Evolutionary conservation across 2,888 invertebrate genomes (phyloP), one percentile per base, ranked within the genome.

Genomic region (Aelia acuminata): DNA sequence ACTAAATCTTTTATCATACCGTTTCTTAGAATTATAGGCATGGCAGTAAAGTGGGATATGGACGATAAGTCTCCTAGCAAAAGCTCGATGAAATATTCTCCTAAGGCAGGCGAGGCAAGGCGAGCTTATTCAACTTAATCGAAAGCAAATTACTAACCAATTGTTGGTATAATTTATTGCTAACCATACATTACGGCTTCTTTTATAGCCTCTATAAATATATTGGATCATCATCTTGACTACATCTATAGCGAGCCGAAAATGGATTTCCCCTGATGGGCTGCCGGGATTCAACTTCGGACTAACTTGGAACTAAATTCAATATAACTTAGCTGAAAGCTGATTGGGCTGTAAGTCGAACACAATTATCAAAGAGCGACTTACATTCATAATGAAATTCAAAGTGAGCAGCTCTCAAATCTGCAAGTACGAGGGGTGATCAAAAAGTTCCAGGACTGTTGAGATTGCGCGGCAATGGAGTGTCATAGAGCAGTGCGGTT

Each of bases 111-210:
- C 63, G 63, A 70, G 63, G 63, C 31, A 31, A 70, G 63, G 63
- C 63, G 63, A 70, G 63, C 63, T 70, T 35, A 35, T 18, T 70
- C 63, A 35, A 70, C 63, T 70, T 70, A 70, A 70, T 70, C 63
- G 63, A 70, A 70, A 70, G 18, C 63, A 35, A 70, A 70, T 70
- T 70, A 70, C 63, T 70, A 70, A 70, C 63, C 63, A 70, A 70
- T 70, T 70, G 15, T 70, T 70, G 31, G 35, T 31, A 70, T 13
- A 70, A 70, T 70, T 70, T 70, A 70, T 70, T 7, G 63, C 35
- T 35, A 4, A 1, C 63, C 10, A 35, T 70, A 70, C 31, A 35
- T 70, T 7, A 70, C 20, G 35, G 18, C 63, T 70, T 35, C 63
- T 70, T 70, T 43, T 7, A 70, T 26, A 15, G 13, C 57, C 63